These are phyloP conservation scores for Epinephelus malabaricus DNA, from an alignment of 2,797 vertebrate genomes.

Conservation along the genomic window DNA sequence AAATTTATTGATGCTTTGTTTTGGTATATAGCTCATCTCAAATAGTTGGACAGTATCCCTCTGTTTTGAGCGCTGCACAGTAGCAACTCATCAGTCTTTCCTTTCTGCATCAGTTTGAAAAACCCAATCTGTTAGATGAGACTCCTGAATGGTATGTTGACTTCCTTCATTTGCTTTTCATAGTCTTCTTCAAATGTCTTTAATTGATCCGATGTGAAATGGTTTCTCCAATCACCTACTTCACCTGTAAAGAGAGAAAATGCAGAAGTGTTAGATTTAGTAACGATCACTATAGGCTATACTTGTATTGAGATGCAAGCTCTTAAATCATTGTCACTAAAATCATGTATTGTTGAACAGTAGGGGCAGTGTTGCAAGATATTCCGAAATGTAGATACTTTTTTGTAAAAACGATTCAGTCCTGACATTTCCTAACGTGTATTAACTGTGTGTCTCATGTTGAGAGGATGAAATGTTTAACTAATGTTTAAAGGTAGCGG, in stretches of 20 bases:
- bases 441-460: too few relatives aligned
- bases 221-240: slow-evolving; percentile 89
- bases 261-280: slow-evolving; percentile 1
- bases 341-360: too few relatives aligned
- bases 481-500: too few relatives aligned
- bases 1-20: neutral
- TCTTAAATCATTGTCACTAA: too few relatives aligned
- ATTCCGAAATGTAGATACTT: too few relatives aligned
- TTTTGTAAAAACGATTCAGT: too few relatives aligned
- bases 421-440: too few relatives aligned
- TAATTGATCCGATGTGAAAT: slow-evolving; percentile 85
- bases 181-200: slow-evolving; percentile 88
- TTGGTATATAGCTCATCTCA: slow-evolving; percentile 27
- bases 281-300: neutral
- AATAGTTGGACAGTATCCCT: neutral
- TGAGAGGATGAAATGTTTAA: too few relatives aligned
- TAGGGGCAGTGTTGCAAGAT: too few relatives aligned
- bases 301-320: too few relatives aligned
- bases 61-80: slow-evolving; percentile 14
- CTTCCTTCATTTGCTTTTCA: slow-evolving; percentile 82
- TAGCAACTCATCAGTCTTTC: slow-evolving; percentile 38
- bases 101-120: slow-evolving; percentile 12
- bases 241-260: slow-evolving; percentile 77
- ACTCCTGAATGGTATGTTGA: slow-evolving; percentile 83
- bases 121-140: slow-evolving; percentile 58